Percentiles rank a stretch among this genome's conserved stretches.
These are phyloP conservation scores for Pterois miles DNA, from an alignment of 2,797 vertebrate species.

Conservation along the genomic window DNA sequence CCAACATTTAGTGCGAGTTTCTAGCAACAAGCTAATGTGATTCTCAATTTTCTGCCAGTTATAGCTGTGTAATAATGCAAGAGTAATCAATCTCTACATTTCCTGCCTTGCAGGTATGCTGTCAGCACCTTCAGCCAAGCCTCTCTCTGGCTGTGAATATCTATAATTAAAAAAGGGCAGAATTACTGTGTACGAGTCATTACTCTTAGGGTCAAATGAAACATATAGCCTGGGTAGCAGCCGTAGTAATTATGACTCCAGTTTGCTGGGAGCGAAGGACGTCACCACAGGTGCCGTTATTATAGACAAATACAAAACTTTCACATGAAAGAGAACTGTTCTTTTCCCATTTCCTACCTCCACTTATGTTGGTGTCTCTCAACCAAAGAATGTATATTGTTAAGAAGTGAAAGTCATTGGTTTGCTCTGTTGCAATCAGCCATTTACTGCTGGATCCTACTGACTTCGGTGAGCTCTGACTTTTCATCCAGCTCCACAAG, in stretches of 20 bases:
- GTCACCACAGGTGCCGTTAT: not conserved
- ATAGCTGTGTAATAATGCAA: not conserved
- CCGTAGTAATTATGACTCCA: not conserved
- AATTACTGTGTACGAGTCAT: not conserved
- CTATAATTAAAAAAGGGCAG: conserved; percentile 10
- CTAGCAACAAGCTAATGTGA: no score
- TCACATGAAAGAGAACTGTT: not conserved
- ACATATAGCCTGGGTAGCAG: not conserved
- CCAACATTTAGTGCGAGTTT: no score
- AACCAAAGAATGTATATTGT: no score
- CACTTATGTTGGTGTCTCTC: not conserved
- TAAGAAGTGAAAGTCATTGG: no score
- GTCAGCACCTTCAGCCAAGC: conserved; percentile 4
- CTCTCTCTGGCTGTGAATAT: conserved; percentile 6
- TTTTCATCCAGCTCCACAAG: no score
- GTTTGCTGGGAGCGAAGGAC: not conserved
- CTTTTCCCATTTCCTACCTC: not conserved
- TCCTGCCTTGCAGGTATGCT: conserved; percentile 23
- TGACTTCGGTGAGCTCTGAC: no score
- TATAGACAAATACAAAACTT: not conserved
- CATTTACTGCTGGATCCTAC: no score
- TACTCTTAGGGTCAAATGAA: not conserved
- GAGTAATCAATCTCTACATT: conserved; percentile 24
- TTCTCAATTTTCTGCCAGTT: not conserved
- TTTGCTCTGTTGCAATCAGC: no score